Base-by-base conservation (phyloP, 1,140 invertebrate species). In the Drosophila ohnishii region DNA sequence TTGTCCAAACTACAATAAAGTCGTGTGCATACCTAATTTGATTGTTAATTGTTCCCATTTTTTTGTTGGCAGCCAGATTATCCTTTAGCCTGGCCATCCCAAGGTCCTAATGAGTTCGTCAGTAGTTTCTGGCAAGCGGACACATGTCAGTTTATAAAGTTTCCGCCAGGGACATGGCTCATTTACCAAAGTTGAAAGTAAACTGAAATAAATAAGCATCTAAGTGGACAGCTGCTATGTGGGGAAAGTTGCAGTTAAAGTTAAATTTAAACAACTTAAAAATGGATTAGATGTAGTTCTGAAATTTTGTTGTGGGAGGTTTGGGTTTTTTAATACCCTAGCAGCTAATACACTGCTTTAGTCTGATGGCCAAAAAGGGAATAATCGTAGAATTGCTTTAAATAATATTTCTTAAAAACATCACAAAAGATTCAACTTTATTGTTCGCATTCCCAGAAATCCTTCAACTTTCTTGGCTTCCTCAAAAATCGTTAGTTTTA, bases 1-100 rank as follows among this genome's bases (percentile, higher is more conserved):
- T 77, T 78, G 64, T 78, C 35, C 25, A n/a, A 64, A 50, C 34
- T 58, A 78, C 75, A 78, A 77, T 57, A 64, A 64, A 61, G 45
- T 71, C 67, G 19, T 50, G 2, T 58, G 58, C 59, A 57, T 59
- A 61, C 56, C 55, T 57, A 72, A 78, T 72, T 78, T 78, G 75
- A 51, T 59, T 78, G 67, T 63, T 77, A 77, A 77, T 77, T 77
- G 74, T 70, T 57, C 55, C 8, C 30, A 53, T 35, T 51, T 30
- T 66, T 50, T 56, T 69, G n/a, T 56, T 34, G 34, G 14, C 22
- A 45, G 11, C 19, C 25, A 48, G 63, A 56, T 61, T 70, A 59
- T 37, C 51, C 32, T 37, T 76, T 76, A 34, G 44, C 30, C 40
- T 22, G 32, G 19, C 13, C 32, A 14, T 30, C 16, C 30, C 11